These are phyloP conservation scores for Ammodytes marinus DNA, from an alignment of 2,113 vertebrate species.

Conservation along the genomic window DNA sequence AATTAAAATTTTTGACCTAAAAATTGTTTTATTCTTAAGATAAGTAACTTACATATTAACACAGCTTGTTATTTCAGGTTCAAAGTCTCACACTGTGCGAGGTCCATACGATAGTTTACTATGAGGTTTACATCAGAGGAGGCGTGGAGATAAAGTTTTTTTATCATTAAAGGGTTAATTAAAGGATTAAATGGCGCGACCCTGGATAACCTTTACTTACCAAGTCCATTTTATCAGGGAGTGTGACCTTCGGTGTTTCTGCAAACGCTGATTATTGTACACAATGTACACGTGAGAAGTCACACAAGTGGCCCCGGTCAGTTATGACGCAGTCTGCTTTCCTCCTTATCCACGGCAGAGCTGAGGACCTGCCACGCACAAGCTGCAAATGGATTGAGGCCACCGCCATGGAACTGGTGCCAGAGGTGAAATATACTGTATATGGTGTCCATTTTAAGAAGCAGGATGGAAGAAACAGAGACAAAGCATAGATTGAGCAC, in stretches of 20 bases:
- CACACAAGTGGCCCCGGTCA: no score
- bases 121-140: constrained; percentile 25
- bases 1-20: no score
- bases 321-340: not conserved
- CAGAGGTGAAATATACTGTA: not conserved
- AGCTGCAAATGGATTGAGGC: not conserved
- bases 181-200: not conserved
- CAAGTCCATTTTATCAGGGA: not conserved
- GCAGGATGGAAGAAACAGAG: not conserved
- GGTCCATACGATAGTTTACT: constrained; percentile 12
- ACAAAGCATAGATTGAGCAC: not conserved
- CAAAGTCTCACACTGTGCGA: constrained; percentile 42
- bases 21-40: no score
- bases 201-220: not conserved
- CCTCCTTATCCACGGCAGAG: not conserved
- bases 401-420: constrained; percentile 2
- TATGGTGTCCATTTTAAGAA: not conserved
- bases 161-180: no score
- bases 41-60: not conserved
- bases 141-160: constrained; percentile 51
- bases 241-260: constrained; percentile 5
- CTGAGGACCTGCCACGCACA: not conserved
- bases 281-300: not conserved
- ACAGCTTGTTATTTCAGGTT: constrained; percentile 8
- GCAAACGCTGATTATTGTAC: constrained; percentile 8